phyloP scores from a whole-genome alignment of 2,113 vertebrate genomes.

The Mormyrus iriodes region DNA sequence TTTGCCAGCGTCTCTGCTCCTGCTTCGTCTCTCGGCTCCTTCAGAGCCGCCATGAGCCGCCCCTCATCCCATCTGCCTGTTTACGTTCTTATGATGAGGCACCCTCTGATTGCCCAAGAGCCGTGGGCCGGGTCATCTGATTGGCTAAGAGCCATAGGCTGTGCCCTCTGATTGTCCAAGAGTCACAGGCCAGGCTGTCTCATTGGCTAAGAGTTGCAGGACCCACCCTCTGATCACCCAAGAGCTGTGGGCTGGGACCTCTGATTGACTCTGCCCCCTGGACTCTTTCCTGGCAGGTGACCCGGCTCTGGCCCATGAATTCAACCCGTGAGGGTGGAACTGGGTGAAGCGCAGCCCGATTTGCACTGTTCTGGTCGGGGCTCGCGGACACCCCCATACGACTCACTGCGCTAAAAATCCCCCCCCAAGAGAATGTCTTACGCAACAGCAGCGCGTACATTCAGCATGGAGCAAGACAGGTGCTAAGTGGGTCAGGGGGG shows the following conservation, averaged over 20 bases:
- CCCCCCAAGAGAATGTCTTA: background rate
- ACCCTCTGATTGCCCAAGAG: background rate
- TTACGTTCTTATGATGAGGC: background rate
- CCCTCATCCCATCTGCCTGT: background rate
- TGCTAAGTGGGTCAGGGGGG: constrained; percentile 18
- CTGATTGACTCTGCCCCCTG: background rate
- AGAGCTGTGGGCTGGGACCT: no score
- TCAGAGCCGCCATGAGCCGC: background rate
- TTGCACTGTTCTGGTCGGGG: background rate
- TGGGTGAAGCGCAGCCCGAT: background rate
- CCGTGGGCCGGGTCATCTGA: background rate
- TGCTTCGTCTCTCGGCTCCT: background rate
- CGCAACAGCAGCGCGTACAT: constrained; percentile 2
- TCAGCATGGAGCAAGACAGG: constrained; percentile 13
- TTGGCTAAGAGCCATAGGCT: background rate
- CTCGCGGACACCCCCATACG: background rate
- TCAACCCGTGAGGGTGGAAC: background rate
- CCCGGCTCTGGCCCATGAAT: background rate
- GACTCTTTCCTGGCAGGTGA: background rate
- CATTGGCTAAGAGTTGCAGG: background rate
- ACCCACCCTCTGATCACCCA: background rate
- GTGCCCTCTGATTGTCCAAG: background rate
- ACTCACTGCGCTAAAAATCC: constrained; percentile 15
- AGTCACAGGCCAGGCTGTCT: no score
- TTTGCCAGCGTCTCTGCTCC: background rate